Base-by-base conservation (phyloP, 2,888 invertebrate genomes). In the Aquatica leii region DNA sequence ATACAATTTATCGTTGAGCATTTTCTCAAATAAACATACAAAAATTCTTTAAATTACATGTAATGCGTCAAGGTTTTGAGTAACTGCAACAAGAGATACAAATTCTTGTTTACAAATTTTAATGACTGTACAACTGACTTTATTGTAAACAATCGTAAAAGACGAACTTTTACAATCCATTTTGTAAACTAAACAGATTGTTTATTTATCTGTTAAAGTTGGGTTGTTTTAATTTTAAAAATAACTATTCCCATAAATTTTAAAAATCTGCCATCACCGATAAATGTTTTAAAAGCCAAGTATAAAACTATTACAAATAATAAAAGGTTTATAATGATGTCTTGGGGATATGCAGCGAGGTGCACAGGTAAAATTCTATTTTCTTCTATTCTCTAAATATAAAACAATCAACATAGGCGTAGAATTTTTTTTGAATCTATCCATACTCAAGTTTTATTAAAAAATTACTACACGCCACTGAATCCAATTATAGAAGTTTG, bases 311-410 rank as follows among this genome's bases (percentile, higher is more conserved):
- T 64, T 64, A 64, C 63, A 64, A 64, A 64, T 64, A 64, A 59
- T 64, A 64, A 64, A 63, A 64, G 51, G 63, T 37, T 55, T 52
- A 59, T 64, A 64, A 64, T 64, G 59, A 59, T 64, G 63, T 59
- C 63, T 64, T 59, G 41, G 17, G 63, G 63, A 37, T 40, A 56
- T 64, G 51, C 40, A 43, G 50, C 52, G 59, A 59, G 63, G 59
- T 64, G 63, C 63, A 64, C 63, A 64, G 63, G 63, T 64, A 64
- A 48, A 64, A 51, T 63, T 63, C 59, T 59, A 63, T 63, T 63
- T 58, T 48, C 37, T 62, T 57, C 34, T 51, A 56, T 55, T 34
- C 51, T 31, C 24, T 35, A 31, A 24, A 49, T 49, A 59, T 54
- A 59, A 63, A 63, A 63, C 41, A 50, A 43, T 14, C 15, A 40